A percentile compares a stretch with the other conserved stretches of the same genome.
Evolutionary conservation across 2,888 invertebrate genomes (phyloP).

Genomic region (Laspeyria flexula): DNA sequence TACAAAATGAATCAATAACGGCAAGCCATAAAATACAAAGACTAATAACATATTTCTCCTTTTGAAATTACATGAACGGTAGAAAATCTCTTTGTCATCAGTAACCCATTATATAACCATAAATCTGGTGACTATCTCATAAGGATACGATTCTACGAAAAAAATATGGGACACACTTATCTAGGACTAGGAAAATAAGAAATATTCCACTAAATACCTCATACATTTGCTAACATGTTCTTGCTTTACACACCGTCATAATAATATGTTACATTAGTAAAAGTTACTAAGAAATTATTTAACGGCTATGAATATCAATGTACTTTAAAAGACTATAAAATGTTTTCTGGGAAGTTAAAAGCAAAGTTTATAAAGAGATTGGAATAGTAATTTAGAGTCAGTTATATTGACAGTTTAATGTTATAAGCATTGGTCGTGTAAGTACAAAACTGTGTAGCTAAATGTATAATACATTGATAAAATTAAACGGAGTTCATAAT

Average conservation of each 20-base stretch:
- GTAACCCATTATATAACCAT: background rate
- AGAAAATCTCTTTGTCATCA: background rate
- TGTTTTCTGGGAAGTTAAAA: conserved; percentile 36
- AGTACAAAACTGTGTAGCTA: conserved; percentile 42
- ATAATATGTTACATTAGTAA: conserved; percentile 25
- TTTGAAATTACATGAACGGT: no score
- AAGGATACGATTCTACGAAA: background rate
- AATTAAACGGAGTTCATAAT: conserved; percentile 8
- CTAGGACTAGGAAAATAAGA: conserved; percentile 8
- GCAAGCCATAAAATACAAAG: no score
- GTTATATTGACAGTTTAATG: conserved; percentile 44
- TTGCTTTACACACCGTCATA: conserved; percentile 18
- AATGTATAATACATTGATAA: conserved; percentile 7
- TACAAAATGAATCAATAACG: no score
- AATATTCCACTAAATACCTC: conserved; percentile 19
- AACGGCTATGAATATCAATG: conserved; percentile 45
- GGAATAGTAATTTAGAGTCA: conserved; percentile 36
- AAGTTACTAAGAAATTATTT: conserved; percentile 39
- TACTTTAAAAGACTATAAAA: conserved; percentile 42
- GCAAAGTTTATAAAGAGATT: conserved; percentile 47
- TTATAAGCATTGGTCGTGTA: conserved; percentile 33
- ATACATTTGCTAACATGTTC: conserved; percentile 29
- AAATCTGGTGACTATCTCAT: background rate
- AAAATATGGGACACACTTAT: background rate
- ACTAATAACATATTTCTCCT: no score